These are phyloP conservation scores for Hiodon alosoides DNA, from an alignment of 2,113 vertebrate genomes.

Conservation along the genomic window DNA sequence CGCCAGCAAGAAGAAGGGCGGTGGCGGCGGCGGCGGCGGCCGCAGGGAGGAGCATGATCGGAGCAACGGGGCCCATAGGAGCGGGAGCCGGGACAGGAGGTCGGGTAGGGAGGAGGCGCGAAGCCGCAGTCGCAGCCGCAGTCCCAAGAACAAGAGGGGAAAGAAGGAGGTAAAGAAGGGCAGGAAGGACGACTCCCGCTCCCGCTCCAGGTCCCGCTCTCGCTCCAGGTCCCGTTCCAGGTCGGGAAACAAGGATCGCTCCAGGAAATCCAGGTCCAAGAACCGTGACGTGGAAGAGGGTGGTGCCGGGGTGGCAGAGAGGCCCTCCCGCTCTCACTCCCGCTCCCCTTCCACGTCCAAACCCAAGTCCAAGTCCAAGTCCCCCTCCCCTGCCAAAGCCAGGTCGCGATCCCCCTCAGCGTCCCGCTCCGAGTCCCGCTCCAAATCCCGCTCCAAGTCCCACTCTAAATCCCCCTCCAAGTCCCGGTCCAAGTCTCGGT, in stretches of 20 bases:
- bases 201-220: constrained; percentile 57
- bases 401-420: constrained; percentile 65
- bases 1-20: constrained; percentile 58
- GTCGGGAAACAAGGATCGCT: constrained; percentile 47
- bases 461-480: constrained; percentile 68
- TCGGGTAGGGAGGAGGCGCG: constrained; percentile 57
- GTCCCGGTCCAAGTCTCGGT: constrained; percentile 31
- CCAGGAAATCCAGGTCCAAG: constrained; percentile 35
- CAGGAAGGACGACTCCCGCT: constrained; percentile 63
- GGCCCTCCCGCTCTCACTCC: constrained; percentile 49
- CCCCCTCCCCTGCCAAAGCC: constrained; percentile 51
- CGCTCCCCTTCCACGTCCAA: constrained; percentile 60
- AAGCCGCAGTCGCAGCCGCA: constrained; percentile 60
- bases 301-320: constrained; percentile 27
- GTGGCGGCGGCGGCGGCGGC: constrained; percentile 41
- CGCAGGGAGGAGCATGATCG: constrained; percentile 49
- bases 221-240: constrained; percentile 52
- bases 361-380: constrained; percentile 62
- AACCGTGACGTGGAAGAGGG: constrained; percentile 33
- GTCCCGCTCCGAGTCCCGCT: constrained; percentile 63
- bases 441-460: constrained; percentile 54
- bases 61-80: constrained; percentile 54
- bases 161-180: constrained; percentile 76
- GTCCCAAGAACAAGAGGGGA: constrained; percentile 73
- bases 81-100: constrained; percentile 55